Conservation (phyloP, 2,888 invertebrate species). For the Lasioglossum malachurum region DNA sequence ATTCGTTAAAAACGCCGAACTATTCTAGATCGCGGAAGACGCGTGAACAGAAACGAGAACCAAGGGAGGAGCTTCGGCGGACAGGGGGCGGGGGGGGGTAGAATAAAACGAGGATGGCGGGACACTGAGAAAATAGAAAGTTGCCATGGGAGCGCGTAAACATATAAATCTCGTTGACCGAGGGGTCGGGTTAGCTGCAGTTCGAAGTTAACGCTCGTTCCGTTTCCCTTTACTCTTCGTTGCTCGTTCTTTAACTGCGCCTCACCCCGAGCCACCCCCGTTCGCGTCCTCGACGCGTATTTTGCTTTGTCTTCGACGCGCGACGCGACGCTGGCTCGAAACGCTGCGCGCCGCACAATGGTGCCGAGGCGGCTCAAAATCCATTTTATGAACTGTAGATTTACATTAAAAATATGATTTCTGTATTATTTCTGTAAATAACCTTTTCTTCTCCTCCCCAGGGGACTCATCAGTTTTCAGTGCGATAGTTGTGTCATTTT, state of each 20-base stretch:
- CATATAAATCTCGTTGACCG: slow-evolving; percentile 81
- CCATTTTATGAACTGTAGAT: too few species aligned
- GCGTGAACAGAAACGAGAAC: slow-evolving; percentile 30
- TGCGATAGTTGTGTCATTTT: too few species aligned
- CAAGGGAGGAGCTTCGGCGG: neutral
- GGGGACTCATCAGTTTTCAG: too few species aligned
- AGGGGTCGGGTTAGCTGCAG: slow-evolving; percentile 66
- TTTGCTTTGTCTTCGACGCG: slow-evolving; percentile 5
- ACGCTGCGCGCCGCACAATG: neutral
- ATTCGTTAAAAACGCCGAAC: slow-evolving; percentile 25
- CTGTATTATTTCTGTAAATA: too few species aligned
- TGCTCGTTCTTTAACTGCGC: slow-evolving; percentile 40
- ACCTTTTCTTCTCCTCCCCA: too few species aligned
- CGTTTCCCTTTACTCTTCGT: slow-evolving; percentile 51
- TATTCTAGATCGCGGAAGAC: slow-evolving; percentile 43
- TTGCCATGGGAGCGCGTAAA: slow-evolving; percentile 83
- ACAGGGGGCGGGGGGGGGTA: slow-evolving; percentile 55
- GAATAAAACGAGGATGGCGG: slow-evolving; percentile 78
- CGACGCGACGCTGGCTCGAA: neutral
- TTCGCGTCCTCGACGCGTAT: neutral
- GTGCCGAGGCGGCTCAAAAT: neutral
- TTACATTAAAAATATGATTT: too few species aligned
- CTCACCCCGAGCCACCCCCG: slow-evolving; percentile 15
- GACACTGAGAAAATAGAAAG: slow-evolving; percentile 81
- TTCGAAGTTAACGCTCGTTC: slow-evolving; percentile 76